phyloP scores from a whole-genome alignment of 2,113 vertebrate genomes.

The Poicephalus gulielmi region DNA sequence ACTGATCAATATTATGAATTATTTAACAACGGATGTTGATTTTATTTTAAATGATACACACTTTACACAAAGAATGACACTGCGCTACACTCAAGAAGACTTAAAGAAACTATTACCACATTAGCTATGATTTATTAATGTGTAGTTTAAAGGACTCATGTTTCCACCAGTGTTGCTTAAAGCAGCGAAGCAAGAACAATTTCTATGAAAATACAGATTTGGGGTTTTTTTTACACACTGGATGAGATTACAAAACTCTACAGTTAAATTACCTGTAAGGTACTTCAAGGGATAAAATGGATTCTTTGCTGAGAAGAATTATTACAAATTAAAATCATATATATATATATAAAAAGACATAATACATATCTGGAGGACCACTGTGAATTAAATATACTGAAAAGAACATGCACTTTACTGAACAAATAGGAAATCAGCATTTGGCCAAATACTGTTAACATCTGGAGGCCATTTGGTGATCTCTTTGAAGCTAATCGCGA shows the following conservation, averaged over 20 bases:
- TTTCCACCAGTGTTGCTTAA: not conserved
- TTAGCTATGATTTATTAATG: not conserved
- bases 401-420: not conserved
- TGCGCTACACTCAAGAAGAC: not conserved
- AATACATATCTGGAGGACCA: not conserved
- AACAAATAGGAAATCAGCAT: not conserved
- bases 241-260: not conserved
- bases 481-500: not conserved
- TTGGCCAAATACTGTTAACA: not conserved
- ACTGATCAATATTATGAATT: not conserved
- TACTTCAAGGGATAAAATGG: not conserved
- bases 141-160: not conserved
- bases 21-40: not conserved
- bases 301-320: not conserved
- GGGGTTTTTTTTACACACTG: too few species aligned
- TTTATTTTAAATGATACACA: not conserved
- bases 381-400: not conserved
- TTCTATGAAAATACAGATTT: not conserved
- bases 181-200: not conserved
- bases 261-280: not conserved
- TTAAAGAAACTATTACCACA: not conserved
- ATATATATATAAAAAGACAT: too few species aligned
- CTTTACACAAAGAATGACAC: not conserved
- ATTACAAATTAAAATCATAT: not conserved
- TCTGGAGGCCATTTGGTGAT: not conserved